These are phyloP conservation scores for Hypolimnas misippus DNA, from an alignment of 2,888 invertebrate genomes.

Conservation along the genomic window DNA sequence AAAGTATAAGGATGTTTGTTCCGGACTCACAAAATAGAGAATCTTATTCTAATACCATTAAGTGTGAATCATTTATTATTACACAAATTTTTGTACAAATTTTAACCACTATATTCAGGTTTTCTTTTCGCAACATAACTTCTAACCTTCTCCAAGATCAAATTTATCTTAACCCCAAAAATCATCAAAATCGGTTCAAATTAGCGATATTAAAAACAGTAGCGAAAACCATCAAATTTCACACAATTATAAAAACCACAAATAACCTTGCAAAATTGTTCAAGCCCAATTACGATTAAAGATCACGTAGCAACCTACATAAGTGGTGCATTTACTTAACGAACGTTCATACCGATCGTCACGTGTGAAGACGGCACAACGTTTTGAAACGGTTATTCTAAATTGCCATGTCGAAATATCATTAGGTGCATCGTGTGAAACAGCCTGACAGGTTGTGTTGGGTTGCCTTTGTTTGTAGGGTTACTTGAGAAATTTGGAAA, in stretches of 20 bases:
- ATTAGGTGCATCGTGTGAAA: slow-evolving; percentile 39
- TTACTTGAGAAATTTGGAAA: not conserved
- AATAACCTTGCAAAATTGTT: slow-evolving; percentile 20
- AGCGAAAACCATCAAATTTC: not conserved
- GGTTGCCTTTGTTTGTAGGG: slow-evolving; percentile 3
- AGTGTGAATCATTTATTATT: too few species aligned
- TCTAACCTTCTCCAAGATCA: too few species aligned
- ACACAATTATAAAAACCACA: not conserved
- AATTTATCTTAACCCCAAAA: too few species aligned
- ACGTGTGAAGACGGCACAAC: slow-evolving; percentile 35
- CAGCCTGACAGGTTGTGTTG: slow-evolving; percentile 7
- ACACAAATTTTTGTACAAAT: too few species aligned
- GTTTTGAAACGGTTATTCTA: slow-evolving; percentile 40
- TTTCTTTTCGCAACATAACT: too few species aligned
- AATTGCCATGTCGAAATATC: slow-evolving; percentile 37
- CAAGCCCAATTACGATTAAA: slow-evolving; percentile 33
- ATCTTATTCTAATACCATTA: too few species aligned
- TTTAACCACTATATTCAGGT: too few species aligned
- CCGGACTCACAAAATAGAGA: too few species aligned
- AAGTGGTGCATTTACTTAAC: slow-evolving; percentile 38
- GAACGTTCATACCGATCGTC: slow-evolving; percentile 26
- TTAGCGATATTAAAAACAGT: too few species aligned
- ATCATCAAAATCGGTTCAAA: too few species aligned
- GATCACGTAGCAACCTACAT: slow-evolving; percentile 35
- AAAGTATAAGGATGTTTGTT: too few species aligned